These are phyloP conservation scores for Vultur gryphus DNA, from an alignment of 2,797 vertebrate genomes.

Conservation along the genomic window DNA sequence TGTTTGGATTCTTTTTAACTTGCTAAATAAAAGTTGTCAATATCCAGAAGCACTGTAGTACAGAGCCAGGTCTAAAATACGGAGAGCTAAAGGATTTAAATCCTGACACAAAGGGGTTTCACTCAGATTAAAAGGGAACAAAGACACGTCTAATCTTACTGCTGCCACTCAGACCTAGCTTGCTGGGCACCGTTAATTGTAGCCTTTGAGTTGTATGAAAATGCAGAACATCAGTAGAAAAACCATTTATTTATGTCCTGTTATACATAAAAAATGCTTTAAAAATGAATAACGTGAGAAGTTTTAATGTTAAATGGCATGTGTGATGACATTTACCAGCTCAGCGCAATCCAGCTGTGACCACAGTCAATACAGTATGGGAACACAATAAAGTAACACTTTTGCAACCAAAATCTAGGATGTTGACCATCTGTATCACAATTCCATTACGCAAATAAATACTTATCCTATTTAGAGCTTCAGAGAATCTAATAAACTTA, in stretches of 20 bases:
- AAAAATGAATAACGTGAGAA: not conserved
- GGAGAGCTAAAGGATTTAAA: not conserved
- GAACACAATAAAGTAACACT: not conserved
- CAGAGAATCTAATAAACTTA: not conserved
- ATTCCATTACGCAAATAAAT: not conserved
- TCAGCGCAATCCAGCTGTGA: slow-evolving; percentile 15
- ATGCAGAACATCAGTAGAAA: not conserved
- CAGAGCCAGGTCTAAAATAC: not conserved
- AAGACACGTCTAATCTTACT: not conserved
- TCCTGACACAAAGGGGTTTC: not conserved
- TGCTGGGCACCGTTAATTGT: not conserved
- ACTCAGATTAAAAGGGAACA: not conserved
- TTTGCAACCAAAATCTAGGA: not conserved
- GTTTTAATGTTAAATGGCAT: slow-evolving; percentile 18
- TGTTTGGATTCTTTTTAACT: not conserved
- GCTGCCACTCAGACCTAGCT: not conserved
- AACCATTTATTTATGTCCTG: not conserved
- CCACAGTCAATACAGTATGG: not conserved
- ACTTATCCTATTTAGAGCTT: slow-evolving; percentile 13
- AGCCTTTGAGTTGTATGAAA: not conserved
- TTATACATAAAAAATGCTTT: not conserved
- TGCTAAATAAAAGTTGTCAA: not conserved
- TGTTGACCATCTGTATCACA: not conserved
- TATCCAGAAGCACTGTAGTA: not conserved
- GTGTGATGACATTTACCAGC: slow-evolving; percentile 22